Evolutionary conservation across 1,140 invertebrate species (phyloP).

Genomic region (Drosophila kikkawai): DNA sequence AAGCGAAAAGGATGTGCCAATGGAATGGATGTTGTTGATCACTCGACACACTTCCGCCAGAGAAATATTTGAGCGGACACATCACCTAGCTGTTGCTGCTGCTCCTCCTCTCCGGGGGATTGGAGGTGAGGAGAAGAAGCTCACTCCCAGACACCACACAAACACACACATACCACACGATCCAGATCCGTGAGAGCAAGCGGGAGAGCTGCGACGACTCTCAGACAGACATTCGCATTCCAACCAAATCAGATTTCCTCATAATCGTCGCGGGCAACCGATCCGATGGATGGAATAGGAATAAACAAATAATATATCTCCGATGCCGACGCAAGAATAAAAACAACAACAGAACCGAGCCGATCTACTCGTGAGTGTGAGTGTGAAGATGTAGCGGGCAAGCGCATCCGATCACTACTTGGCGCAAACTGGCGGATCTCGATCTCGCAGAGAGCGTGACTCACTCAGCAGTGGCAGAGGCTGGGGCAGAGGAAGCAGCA

Average conservation of each 20-base stretch:
- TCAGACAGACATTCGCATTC: conserved; percentile 75
- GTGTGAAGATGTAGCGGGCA: conserved; percentile 25
- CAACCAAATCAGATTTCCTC: conserved; percentile 80
- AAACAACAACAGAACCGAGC: conserved; percentile 34
- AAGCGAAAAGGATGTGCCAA: conserved; percentile 54
- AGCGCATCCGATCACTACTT: conserved; percentile 62
- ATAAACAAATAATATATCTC: conserved; percentile 66
- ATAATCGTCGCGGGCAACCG: conserved; percentile 58
- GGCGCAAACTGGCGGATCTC: conserved; percentile 52
- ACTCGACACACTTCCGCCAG: conserved; percentile 67
- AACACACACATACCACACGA: conserved; percentile 31
- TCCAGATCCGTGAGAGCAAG: conserved; percentile 20
- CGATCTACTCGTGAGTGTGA: conserved; percentile 5
- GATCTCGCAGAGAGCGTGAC: conserved; percentile 52
- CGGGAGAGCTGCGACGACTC: conserved; percentile 15
- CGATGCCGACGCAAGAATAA: conserved; percentile 40
- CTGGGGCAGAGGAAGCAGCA: conserved; percentile 6
- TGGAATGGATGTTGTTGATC: conserved; percentile 40
- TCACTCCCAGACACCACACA: conserved; percentile 35
- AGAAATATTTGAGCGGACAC: conserved; percentile 60
- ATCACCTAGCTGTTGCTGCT: conserved; percentile 39
- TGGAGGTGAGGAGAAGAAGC: conserved; percentile 5
- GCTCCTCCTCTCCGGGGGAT: not conserved
- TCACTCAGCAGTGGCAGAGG: conserved; percentile 35
- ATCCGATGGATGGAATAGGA: conserved; percentile 55